Base-by-base conservation (phyloP, 2,888 invertebrate genomes). In the Incurvaria masculella region DNA sequence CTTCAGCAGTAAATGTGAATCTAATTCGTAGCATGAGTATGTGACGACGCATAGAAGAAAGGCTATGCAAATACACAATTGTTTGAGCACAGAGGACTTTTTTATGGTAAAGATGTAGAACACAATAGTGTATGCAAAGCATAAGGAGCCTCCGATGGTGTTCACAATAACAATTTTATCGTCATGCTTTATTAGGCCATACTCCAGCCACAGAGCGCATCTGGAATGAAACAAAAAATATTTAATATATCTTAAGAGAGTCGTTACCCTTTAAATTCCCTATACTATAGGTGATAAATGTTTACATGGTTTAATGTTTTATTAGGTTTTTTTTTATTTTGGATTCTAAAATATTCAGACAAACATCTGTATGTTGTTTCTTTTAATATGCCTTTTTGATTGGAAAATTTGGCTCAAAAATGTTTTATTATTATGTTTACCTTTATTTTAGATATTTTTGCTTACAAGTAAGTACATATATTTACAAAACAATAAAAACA, bases 201-300 rank as follows among this genome's bases (percentile, higher is more conserved):
- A 94, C 44, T 87, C 75, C 26, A 92, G 68, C 94, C 94, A 94
- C 49, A 92, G 72, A 56, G 83, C 83, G 59, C 87, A 85, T 53
- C 90, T 90, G 74, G 50, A 81, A 78, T 44, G 53, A 47, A 54
- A 44, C 49, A 42, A 20, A 44, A 38, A 21, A 18, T 47, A 19
- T 33, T 38, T 45, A 23, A 23, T 23, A 10, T 23, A n/a, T n/a
- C n/a, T n/a, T n/a, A n/a, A n/a, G n/a, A n/a, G n/a, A n/a, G n/a
- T n/a, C n/a, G n/a, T n/a, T n/a, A n/a, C n/a, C n/a, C n/a, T n/a
- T n/a, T n/a, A n/a, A n/a, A n/a, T n/a, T n/a, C n/a, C n/a, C n/a
- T n/a, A n/a, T n/a, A n/a, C n/a, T n/a, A n/a, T n/a, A n/a, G n/a
- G n/a, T n/a, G n/a, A n/a, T n/a, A n/a, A n/a, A n/a, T n/a, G n/a